Evolutionary conservation across 1,140 invertebrate species (phyloP), one percentile per base, ranked within the genome.

Genomic region (Drosophila santomea): DNA sequence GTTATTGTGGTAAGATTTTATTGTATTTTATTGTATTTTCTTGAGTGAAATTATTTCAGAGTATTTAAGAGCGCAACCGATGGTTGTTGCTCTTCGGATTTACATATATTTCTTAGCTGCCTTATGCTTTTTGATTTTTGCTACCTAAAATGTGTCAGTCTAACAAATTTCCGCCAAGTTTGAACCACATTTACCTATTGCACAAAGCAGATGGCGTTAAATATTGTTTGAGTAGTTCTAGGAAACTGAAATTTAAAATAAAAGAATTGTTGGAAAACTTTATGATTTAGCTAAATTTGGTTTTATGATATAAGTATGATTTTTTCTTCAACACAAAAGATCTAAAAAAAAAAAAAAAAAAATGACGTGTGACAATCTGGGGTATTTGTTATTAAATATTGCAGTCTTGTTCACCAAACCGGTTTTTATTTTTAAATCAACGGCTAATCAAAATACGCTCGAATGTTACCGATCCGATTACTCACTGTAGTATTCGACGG

Each of bases 161-260:
- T 67, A 66, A 75, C 72, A 75, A 72, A 23, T 38, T 52, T 57
- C 20, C 58, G 54, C 17, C 36, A 75, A 66, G 62, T 66, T 64
- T 66, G 73, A 72, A 45, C 15, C 0, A 72, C 28, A 32, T 32
- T 32, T 8, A 41, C 73, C 10, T 28, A 43, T 75, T 75, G 48
- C 73, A 58, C 73, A 41, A 58, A 41, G 35, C 43, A 71, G 66
- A 71, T 57, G 51, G 15, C 35, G 23, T 36, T 43, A 57, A 68
- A 56, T 48, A 57, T 17, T 71, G 64, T 69, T 69, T 54, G 43
- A n/a, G 7, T 25, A 23, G 23, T 69, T 71, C 17, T 41, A 7
- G 12, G n/a, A 3, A 39, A 48, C 12, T n/a, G n/a, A 55, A 54
- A 14, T 36, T 5, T 23, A 15, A 12, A 25, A 5, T 8, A 6